Evolutionary conservation across 1,140 invertebrate species (phyloP), one percentile per base, ranked within the genome.

Genomic region (Drosophila mojavensis): DNA sequence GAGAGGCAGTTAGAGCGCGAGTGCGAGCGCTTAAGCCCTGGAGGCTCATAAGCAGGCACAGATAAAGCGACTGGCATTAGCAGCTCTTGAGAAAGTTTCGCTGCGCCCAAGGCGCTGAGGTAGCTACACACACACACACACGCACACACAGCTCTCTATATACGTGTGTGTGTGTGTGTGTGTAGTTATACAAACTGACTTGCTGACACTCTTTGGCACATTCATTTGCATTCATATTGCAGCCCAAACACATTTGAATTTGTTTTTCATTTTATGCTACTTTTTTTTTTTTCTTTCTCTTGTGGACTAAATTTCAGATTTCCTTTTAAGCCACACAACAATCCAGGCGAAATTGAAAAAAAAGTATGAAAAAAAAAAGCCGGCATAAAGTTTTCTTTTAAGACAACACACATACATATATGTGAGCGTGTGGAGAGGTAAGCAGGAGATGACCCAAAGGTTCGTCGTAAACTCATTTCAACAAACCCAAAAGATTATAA

Each of bases 61-160:
- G 75, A 86, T 86, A 86, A 85, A 85, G 66, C 81, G 84, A 54
- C 62, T 70, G 72, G 66, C 75, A 84, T 81, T 86, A 78, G 78
- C 66, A 86, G 68, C 82, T 86, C 82, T 86, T 78, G 75, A 75
- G 82, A 81, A 81, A 85, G 65, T 78, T 78, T 71, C 58, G 65
- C 80, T 83, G 79, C 24, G 75, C 80, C 79, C 66, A 51, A 83
- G 80, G 75, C 80, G 62, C 62, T 36, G 51, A 62, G 51, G 33
- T 65, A 50, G 39, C 55, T 48, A 36, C 43, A 59, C 54, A 41
- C 59, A 64, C 43, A 45, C 20, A 69, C 24, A 41, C 20, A 41
- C 33, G 15, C 9, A 43, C n/a, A n/a, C 50, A 58, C 47, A 72
- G 67, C 60, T 33, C 28, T 30, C 28, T 5, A 30, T 36, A 7